Base-by-base conservation (phyloP, 1,140 invertebrate species). In the Yoshiicerus persimilis region DNA sequence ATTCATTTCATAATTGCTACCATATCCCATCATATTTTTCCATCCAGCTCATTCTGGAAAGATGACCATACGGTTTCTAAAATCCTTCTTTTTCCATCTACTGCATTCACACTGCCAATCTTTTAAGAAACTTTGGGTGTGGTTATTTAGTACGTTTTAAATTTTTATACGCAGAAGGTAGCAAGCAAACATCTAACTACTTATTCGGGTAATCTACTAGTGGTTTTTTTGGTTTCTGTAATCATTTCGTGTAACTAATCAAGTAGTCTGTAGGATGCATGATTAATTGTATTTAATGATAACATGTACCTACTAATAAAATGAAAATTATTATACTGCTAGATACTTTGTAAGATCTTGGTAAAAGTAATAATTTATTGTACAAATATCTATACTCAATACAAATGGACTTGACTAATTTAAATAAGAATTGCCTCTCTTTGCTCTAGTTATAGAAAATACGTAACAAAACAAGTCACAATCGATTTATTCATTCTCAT, bases 1-100 rank as follows among this genome's bases (percentile, higher is more conserved):
- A 80, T 80, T 80, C 75, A 80, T 80, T 80, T 80, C 75, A 80
- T 80, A 80, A 80, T 80, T 38, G 30, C 75, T 38, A 38, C 38
- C 75, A 36, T 80, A 23, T 4, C n/a, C 75, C 38, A 80, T 80
- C 75, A 36, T 80, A 80, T 80, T 80, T 80, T 38, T n/a, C 32
- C 10, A n/a, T 80, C 34, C 20, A 38, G 16, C 27, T 27, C 27
- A 70, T 32, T n/a, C 4, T 11, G 32, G 16, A 20, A n/a, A 6
- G 34, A n/a, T 34, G 30, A 80, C 34, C 75, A 34, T 20, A n/a
- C 38, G 75, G 16, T 36, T 34, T 38, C n/a, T 9, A 34, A 32
- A 36, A 80, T 80, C 27, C 16, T 32, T 34, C 27, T 16, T 27
- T 32, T 9, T 80, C 8, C 30, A 9, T 38, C 20, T 34, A 25